Evolutionary conservation across 1,140 invertebrate genomes (phyloP).

Genomic region (Pogonomyrmex barbatus): DNA sequence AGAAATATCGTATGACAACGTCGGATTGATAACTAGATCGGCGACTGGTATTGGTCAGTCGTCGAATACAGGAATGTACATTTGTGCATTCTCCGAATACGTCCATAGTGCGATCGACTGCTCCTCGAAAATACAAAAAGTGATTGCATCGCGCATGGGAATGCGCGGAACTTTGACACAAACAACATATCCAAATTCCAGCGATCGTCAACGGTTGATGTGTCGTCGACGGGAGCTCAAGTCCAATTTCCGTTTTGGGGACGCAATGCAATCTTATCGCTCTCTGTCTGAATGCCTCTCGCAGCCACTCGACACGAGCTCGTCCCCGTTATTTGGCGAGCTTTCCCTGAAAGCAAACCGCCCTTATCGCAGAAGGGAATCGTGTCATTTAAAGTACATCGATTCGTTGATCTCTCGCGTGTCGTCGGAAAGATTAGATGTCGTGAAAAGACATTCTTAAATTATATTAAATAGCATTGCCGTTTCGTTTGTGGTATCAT

Average conservation of each 20-base stretch:
- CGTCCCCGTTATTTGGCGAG: slow-evolving; percentile 65
- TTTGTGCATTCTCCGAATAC: slow-evolving; percentile 28
- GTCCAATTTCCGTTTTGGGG: slow-evolving; percentile 74
- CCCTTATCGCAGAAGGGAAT: slow-evolving; percentile 73
- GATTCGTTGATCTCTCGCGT: slow-evolving; percentile 64
- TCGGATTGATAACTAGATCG: slow-evolving; percentile 3
- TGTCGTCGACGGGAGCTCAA: slow-evolving; percentile 30
- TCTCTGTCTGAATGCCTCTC: slow-evolving; percentile 69
- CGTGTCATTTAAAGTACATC: slow-evolving; percentile 77
- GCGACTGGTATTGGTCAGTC: slow-evolving; percentile 23
- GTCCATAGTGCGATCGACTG: neutral
- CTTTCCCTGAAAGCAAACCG: slow-evolving; percentile 67
- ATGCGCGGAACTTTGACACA: slow-evolving; percentile 39
- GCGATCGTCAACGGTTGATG: slow-evolving; percentile 41
- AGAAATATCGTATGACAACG: slow-evolving; percentile 30
- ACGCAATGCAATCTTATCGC: slow-evolving; percentile 71
- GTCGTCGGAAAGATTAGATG: neutral
- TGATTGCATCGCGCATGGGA: slow-evolving; percentile 2
- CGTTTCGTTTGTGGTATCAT: slow-evolving; percentile 29
- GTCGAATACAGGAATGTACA: slow-evolving; percentile 11
- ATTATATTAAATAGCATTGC: neutral
- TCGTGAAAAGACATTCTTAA: neutral
- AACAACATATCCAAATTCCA: slow-evolving; percentile 28
- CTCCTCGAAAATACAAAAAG: slow-evolving; percentile 31
- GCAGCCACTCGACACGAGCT: slow-evolving; percentile 55